Evolutionary conservation across 2,797 vertebrate species (phyloP).

Genomic region (Harpagifer antarcticus): DNA sequence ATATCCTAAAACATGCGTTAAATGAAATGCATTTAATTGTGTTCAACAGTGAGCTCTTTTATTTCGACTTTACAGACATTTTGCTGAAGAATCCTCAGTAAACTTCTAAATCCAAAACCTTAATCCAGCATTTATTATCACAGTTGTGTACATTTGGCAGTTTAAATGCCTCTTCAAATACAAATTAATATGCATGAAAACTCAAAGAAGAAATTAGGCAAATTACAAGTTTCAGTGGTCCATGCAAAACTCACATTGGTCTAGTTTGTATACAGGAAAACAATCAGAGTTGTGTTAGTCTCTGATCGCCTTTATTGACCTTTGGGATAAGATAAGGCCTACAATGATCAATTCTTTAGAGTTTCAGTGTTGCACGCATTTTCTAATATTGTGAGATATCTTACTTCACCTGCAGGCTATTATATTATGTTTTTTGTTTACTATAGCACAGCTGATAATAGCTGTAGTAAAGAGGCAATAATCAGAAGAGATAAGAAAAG

Average conservation of each 20-base stretch:
- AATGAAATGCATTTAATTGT: constrained; percentile 15
- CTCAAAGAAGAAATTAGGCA: background rate
- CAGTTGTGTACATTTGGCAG: constrained; percentile 42
- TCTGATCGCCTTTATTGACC: background rate
- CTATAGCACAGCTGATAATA: background rate
- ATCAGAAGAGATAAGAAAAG: too few species aligned
- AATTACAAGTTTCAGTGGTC: background rate
- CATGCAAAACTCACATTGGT: background rate
- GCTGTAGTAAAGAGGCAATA: background rate
- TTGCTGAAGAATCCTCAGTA: constrained; percentile 32
- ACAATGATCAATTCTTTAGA: background rate
- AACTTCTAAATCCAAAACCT: constrained; percentile 45
- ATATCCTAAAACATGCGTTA: constrained; percentile 28
- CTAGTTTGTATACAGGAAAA: background rate
- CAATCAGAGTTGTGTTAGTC: background rate
- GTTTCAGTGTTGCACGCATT: background rate
- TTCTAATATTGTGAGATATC: background rate
- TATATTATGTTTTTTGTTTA: background rate
- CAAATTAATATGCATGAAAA: constrained; percentile 21
- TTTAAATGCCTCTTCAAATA: constrained; percentile 36
- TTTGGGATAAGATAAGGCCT: background rate
- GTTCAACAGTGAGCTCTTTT: constrained; percentile 22
- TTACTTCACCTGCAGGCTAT: background rate
- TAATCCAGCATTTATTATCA: constrained; percentile 42
- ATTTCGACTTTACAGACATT: constrained; percentile 48